A percentile compares a stretch with the other conserved stretches of the same genome.
Evolutionary conservation across 2,888 invertebrate genomes (phyloP).

Genomic region (Callyntrura sp.): DNA sequence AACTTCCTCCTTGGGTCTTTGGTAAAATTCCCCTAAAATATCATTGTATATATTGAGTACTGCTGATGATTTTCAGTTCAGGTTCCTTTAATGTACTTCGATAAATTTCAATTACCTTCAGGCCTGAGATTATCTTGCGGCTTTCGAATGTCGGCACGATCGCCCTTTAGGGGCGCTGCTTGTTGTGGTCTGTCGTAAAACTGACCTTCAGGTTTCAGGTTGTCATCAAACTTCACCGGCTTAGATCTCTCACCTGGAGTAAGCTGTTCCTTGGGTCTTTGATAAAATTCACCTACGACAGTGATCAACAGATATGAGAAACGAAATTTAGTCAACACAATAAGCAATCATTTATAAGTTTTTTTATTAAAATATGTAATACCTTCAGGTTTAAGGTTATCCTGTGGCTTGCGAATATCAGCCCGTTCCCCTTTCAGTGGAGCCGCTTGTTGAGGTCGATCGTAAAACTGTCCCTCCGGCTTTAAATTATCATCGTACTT

Average conservation of each 20-base stretch:
- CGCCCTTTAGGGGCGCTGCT: conserved; percentile 85
- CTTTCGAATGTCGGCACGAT: conserved; percentile 79
- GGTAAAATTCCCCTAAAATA: not conserved
- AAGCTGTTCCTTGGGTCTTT: conserved; percentile 55
- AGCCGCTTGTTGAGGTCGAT: conserved; percentile 85
- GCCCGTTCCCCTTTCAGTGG: conserved; percentile 85
- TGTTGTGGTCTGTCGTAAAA: conserved; percentile 87
- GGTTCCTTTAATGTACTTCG: conserved; percentile 86
- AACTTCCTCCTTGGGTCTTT: not conserved
- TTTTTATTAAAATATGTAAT: too few relatives aligned
- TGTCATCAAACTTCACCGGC: conserved; percentile 82
- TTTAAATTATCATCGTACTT: conserved; percentile 87
- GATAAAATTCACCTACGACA: conserved; percentile 86
- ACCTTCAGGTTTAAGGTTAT: conserved; percentile 88
- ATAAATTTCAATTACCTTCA: conserved; percentile 88
- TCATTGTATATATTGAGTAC: conserved; percentile 85
- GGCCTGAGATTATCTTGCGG: conserved; percentile 86
- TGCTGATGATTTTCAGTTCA: too few relatives aligned
- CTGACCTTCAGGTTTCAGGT: conserved; percentile 87
- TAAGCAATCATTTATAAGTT: too few relatives aligned
- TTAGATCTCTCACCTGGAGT: conserved; percentile 84
- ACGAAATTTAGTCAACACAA: too few relatives aligned
- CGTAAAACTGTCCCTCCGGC: conserved; percentile 88
- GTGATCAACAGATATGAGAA: too few relatives aligned
- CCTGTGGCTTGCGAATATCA: conserved; percentile 86